These are phyloP conservation scores for Kryphioiulus occultus DNA, from an alignment of 2,888 invertebrate genomes.

Conservation along the genomic window DNA sequence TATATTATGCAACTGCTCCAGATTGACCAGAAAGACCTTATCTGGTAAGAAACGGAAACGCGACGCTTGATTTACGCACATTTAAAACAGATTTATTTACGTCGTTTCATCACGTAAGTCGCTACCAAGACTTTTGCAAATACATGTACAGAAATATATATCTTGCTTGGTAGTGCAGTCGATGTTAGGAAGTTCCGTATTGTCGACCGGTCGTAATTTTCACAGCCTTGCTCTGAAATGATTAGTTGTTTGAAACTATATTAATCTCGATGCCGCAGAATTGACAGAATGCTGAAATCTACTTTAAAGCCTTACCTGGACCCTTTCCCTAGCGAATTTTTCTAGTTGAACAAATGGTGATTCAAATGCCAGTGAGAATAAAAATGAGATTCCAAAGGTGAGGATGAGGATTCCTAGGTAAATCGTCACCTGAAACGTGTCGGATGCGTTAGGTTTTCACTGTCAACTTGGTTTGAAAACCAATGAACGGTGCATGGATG, in stretches of 20 bases:
- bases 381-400: constrained; percentile 31
- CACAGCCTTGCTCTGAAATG: neutral
- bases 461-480: neutral
- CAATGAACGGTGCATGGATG: neutral
- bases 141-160: neutral
- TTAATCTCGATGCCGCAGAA: no score
- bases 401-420: neutral
- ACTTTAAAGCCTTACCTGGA: neutral
- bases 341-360: constrained; percentile 39
- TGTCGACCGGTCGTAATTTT: neutral
- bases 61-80: neutral
- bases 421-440: constrained; percentile 12
- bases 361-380: constrained; percentile 43
- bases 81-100: neutral
- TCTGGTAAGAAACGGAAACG: no score
- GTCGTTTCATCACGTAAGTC: neutral
- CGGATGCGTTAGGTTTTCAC: neutral
- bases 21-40: no score
- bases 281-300: no score
- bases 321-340: neutral
- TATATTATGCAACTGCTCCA: neutral
- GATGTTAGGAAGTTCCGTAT: neutral
- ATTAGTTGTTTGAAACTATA: neutral
- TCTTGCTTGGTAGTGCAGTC: neutral
- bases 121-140: neutral